These are phyloP conservation scores for Crioceris asparagi DNA, from an alignment of 2,888 invertebrate species.

Conservation along the genomic window DNA sequence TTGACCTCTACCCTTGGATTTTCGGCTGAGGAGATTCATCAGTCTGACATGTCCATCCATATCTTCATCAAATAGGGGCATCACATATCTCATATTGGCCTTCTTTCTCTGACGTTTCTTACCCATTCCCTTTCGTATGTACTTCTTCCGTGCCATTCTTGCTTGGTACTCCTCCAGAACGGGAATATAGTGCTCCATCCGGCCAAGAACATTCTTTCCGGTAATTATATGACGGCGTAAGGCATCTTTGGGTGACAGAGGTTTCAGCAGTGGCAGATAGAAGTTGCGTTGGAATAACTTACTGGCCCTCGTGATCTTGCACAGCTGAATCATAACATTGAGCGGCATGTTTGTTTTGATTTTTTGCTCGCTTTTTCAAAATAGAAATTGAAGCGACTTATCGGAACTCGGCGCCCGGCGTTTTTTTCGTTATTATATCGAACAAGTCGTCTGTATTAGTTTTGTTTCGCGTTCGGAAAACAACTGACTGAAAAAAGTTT, in stretches of 20 bases:
- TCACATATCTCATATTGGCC: conserved; percentile 30
- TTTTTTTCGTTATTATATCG: conserved; percentile 14
- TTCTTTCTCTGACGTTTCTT: conserved; percentile 33
- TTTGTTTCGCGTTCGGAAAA: conserved; percentile 17
- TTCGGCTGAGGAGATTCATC: conserved; percentile 40
- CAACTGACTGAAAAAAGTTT: conserved; percentile 25
- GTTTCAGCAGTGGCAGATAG: conserved; percentile 70
- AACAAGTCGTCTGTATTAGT: conserved; percentile 20
- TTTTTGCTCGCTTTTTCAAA: conserved; percentile 7
- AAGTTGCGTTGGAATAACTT: conserved; percentile 71
- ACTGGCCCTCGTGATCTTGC: conserved; percentile 72
- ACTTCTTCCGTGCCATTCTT: conserved; percentile 27
- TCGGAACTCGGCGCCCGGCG: conserved; percentile 4
- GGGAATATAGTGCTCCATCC: conserved; percentile 70
- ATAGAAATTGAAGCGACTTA: not conserved
- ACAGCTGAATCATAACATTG: conserved; percentile 53
- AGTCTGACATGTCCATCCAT: conserved; percentile 32
- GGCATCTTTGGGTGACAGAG: conserved; percentile 74
- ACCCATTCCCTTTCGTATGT: conserved; percentile 31
- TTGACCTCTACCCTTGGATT: conserved; percentile 47
- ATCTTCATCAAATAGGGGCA: conserved; percentile 32
- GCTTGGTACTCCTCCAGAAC: conserved; percentile 47
- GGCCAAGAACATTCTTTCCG: conserved; percentile 58
- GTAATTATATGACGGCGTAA: conserved; percentile 69
- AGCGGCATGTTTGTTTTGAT: conserved; percentile 28